Base-by-base conservation (phyloP, 2,797 vertebrate genomes). In the Xenops minutus region DNA sequence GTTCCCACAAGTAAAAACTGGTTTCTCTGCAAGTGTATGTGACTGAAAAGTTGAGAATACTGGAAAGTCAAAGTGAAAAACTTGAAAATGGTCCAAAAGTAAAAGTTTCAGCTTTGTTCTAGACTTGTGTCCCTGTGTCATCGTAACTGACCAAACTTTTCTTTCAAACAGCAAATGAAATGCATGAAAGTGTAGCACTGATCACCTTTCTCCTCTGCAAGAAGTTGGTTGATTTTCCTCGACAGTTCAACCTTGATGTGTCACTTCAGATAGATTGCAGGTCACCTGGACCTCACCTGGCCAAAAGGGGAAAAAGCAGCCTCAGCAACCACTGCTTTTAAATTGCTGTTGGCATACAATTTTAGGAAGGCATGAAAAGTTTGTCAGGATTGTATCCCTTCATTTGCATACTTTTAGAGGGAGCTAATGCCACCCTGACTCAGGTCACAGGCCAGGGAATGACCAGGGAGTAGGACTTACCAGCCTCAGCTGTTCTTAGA, bases 181-280 rank as follows among this genome's bases (percentile, higher is more conserved):
- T 9, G 1, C 2, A 4, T 37, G 19, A 7, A 3, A 69, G 3
- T 55, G 7, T 36, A 74, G 3, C 10, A 23, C 5, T 22, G 41
- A 19, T 4, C 6, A 7, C 29, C 43, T 59, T 41, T 75, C 56
- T 10, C 4, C 4, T 44, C 21, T 14, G 1, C 12, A 22, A 18
- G 10, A 37, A 68, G 10, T 6, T 34, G 2, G 4, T 71, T 74
- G 13, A 22, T 77, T 82, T 48, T 14, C 7, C 29, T 77, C 85
- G 36, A 26, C 22, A 46, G 2, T 41, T 68, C 6, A 43, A 8
- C 4, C 5, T 48, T 67, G 32, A 26, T 18, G 0, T 18, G 8
- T 37, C 10, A 30, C 21, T 3, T 74, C 17, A 32, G 12, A 10
- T 30, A 9, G 9, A 44, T 13, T 4, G 11, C 3, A 6, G 19